Percentiles rank a stretch among this genome's conserved stretches.
phyloP scores from a whole-genome alignment of 2,113 vertebrate genomes.

The Paracanthobrama guichenoti region DNA sequence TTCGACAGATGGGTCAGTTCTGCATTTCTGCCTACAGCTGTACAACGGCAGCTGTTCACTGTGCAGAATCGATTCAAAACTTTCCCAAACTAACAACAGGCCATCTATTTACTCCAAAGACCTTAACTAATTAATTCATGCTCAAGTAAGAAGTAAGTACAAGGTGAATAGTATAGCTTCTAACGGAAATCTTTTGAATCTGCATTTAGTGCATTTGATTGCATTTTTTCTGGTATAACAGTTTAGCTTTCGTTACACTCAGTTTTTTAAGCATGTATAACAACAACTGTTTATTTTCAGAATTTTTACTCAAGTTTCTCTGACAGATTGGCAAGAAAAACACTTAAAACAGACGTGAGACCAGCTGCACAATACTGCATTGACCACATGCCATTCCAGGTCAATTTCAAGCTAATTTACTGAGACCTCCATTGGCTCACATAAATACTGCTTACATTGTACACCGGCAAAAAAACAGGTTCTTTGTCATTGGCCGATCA shows the following conservation, averaged over 20 bases:
- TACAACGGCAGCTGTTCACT: not conserved
- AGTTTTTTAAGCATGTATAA: not conserved
- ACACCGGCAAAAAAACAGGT: not conserved
- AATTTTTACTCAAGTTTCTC: not conserved
- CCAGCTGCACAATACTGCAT: constrained; percentile 30
- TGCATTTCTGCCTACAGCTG: not conserved
- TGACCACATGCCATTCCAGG: constrained; percentile 38
- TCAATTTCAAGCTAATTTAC: constrained; percentile 43
- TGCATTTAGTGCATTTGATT: not conserved
- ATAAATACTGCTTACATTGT: constrained; percentile 40
- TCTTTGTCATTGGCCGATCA: not conserved
- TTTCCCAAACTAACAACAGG: not conserved
- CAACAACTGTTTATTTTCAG: not conserved
- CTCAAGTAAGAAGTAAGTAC: not conserved
- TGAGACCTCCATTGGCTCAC: constrained; percentile 8
- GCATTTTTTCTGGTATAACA: not conserved
- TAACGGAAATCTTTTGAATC: not conserved
- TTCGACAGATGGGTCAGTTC: not conserved
- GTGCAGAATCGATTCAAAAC: not conserved
- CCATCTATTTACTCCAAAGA: not conserved
- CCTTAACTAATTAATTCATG: not conserved
- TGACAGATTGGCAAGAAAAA: constrained; percentile 18
- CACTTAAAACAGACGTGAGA: not conserved
- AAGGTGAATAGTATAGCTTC: too few species aligned
- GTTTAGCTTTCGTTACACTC: not conserved